Evolutionary conservation across 1,140 invertebrate species (phyloP).

Genomic region (Camponotus pennsylvanicus): DNA sequence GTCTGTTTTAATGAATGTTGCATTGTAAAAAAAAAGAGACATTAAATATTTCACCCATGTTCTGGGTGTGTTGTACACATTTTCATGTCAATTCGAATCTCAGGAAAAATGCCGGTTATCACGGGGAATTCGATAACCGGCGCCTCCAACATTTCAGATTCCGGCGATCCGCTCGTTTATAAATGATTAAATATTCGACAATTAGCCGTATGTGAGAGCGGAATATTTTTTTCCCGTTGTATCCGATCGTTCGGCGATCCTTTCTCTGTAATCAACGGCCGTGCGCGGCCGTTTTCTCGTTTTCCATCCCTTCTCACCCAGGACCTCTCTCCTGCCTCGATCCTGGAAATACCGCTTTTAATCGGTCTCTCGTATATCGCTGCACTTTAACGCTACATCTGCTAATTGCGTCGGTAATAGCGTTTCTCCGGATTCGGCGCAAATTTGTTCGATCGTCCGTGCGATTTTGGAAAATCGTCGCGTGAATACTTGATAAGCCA

Average conservation of each 20-base stretch:
- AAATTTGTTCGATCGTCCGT: slow-evolving; percentile 57
- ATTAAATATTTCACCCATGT: slow-evolving; percentile 17
- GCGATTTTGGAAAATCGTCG: slow-evolving; percentile 63
- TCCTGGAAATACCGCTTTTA: slow-evolving; percentile 56
- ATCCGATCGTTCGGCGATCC: not conserved
- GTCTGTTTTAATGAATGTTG: slow-evolving; percentile 30
- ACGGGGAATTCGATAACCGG: not conserved
- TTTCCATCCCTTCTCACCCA: not conserved
- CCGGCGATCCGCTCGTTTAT: not conserved
- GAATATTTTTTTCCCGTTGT: slow-evolving; percentile 39
- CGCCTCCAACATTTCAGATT: not conserved
- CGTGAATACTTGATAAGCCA: slow-evolving; percentile 64
- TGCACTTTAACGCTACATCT: slow-evolving; percentile 60
- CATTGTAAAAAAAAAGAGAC: slow-evolving; percentile 4
- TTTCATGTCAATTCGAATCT: not conserved
- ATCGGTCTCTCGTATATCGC: slow-evolving; percentile 56
- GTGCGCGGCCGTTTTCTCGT: not conserved
- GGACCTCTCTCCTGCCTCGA: too few relatives aligned
- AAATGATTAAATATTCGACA: slow-evolving; percentile 62
- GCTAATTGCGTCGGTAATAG: slow-evolving; percentile 60
- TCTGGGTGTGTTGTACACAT: not conserved
- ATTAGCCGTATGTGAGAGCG: slow-evolving; percentile 38
- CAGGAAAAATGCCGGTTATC: slow-evolving; percentile 31
- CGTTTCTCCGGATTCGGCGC: slow-evolving; percentile 59
- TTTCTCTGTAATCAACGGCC: slow-evolving; percentile 52